Conservation (phyloP, 1,140 invertebrate species). For the Metopolophium dirhodum region DNA sequence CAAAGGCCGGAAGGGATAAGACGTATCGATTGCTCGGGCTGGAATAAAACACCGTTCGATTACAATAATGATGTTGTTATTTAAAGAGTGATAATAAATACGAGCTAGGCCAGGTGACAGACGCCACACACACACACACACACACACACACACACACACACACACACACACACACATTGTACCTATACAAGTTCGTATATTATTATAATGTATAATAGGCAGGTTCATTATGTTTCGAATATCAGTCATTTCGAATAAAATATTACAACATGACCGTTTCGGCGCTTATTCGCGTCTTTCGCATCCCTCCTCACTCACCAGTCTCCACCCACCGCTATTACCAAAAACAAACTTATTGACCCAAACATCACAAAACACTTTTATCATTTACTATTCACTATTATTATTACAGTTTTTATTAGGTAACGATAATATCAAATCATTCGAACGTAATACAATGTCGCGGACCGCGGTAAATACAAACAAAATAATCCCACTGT, state of each 20-base stretch:
- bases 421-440: neutral
- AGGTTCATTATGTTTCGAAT: neutral
- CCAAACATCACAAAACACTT: neutral
- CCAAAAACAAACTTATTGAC: neutral
- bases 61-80: neutral
- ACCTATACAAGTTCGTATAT: neutral
- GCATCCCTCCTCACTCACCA: too few relatives aligned
- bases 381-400: too few relatives aligned
- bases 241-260: neutral
- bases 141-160: too few relatives aligned
- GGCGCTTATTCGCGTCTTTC: neutral
- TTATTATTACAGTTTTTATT: neutral
- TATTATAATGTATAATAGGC: neutral
- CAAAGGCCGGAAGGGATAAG: slow-evolving; percentile 1
- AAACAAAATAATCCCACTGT: neutral
- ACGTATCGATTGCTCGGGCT: neutral
- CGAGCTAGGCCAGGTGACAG: neutral
- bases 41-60: neutral
- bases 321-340: neutral
- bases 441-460: neutral
- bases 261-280: neutral
- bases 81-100: neutral
- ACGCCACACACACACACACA: too few relatives aligned
- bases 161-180: neutral
- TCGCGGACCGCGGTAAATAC: neutral